A percentile compares a stretch with the other conserved stretches of the same genome.
These are phyloP conservation scores for Atherinomorus stipes DNA, from an alignment of 2,113 vertebrate species.

Conservation along the genomic window DNA sequence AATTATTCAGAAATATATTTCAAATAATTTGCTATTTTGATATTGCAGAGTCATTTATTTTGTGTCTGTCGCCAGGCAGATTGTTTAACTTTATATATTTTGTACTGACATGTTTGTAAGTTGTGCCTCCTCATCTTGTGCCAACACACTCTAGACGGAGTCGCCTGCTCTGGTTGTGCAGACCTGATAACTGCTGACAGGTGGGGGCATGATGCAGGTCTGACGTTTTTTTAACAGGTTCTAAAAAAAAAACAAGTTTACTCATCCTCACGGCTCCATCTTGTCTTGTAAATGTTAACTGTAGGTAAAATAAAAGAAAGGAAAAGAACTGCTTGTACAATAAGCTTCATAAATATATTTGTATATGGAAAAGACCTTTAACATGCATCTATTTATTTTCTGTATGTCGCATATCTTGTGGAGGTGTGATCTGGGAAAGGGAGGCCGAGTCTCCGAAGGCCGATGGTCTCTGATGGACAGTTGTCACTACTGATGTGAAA, in stretches of 20 bases:
- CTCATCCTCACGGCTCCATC: conserved; percentile 56
- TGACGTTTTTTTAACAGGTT: no score
- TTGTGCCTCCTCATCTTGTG: conserved; percentile 38
- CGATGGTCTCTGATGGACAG: conserved; percentile 53
- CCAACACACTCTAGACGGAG: conserved; percentile 26
- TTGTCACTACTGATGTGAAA: conserved; percentile 49
- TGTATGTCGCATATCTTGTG: conserved; percentile 78
- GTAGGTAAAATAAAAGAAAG: conserved; percentile 69
- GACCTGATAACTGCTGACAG: neutral
- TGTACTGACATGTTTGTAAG: conserved; percentile 54
- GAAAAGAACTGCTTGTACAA: conserved; percentile 86
- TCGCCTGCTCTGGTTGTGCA: conserved; percentile 15
- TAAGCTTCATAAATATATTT: conserved; percentile 87
- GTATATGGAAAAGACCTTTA: conserved; percentile 90
- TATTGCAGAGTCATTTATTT: conserved; percentile 66
- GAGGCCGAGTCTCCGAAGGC: conserved; percentile 24
- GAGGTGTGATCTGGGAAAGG: conserved; percentile 41
- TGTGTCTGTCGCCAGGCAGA: conserved; percentile 46
- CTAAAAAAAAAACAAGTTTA: conserved; percentile 6
- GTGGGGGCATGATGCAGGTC: neutral
- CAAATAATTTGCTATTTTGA: conserved; percentile 57
- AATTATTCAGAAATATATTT: conserved; percentile 48
- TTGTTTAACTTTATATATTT: conserved; percentile 65
- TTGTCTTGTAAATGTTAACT: conserved; percentile 80
- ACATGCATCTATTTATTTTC: conserved; percentile 92